phyloP scores from a whole-genome alignment of 2,113 vertebrate genomes.

The Aythya baeri region DNA sequence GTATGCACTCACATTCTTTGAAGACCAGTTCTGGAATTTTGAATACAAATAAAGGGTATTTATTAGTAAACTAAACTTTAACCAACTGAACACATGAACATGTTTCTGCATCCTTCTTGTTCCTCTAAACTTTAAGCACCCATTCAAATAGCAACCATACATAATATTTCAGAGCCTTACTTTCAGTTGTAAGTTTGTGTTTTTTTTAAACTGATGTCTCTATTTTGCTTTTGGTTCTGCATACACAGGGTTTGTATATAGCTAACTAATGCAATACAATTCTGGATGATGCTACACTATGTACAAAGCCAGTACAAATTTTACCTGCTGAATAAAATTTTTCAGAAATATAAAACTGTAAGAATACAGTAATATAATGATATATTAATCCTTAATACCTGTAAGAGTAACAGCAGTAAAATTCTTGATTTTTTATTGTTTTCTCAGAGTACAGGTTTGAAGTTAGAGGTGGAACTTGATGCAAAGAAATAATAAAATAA shows the following conservation, averaged over 20 bases:
- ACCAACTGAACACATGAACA: background rate
- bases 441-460: background rate
- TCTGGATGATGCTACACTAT: background rate
- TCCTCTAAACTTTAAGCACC: background rate
- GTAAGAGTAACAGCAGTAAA: background rate
- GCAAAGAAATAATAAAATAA: background rate
- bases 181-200: background rate
- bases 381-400: background rate
- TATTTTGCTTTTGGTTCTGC: background rate
- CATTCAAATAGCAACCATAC: background rate
- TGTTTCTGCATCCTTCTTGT: background rate
- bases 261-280: background rate
- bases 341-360: background rate
- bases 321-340: background rate
- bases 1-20: background rate
- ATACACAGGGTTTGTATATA: background rate
- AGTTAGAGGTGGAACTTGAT: background rate
- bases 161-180: background rate
- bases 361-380: background rate
- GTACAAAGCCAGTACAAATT: background rate
- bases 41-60: background rate
- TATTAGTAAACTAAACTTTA: background rate
- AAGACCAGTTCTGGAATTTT: background rate
- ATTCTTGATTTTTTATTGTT: background rate
- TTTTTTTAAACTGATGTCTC: background rate